Evolutionary conservation across 2,113 vertebrate genomes (phyloP).

Genomic region (Menura novaehollandiae): DNA sequence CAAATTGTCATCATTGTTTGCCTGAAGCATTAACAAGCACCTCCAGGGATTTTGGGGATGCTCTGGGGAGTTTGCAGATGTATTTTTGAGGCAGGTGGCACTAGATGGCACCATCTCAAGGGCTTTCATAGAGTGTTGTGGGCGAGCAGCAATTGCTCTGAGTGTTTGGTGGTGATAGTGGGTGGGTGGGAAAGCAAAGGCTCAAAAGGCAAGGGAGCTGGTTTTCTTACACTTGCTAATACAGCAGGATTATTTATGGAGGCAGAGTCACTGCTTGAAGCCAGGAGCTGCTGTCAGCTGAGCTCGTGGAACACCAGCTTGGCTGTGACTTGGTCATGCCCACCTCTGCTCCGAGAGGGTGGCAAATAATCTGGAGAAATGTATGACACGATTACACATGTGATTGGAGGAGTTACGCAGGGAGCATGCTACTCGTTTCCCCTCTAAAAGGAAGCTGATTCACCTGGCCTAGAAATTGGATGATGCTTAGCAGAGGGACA

Average conservation of each 20-base stretch:
- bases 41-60: background rate
- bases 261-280: background rate
- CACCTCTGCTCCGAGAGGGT: background rate
- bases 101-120: constrained; percentile 2
- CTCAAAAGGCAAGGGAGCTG: background rate
- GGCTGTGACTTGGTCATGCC: background rate
- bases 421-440: background rate
- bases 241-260: background rate
- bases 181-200: background rate
- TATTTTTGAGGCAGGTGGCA: background rate
- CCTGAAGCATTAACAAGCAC: accelerated
- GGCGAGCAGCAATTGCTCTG: background rate
- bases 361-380: background rate
- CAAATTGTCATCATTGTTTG: background rate
- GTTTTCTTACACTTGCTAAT: background rate
- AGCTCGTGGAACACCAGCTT: background rate
- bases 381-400: background rate
- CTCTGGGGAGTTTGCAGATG: background rate
- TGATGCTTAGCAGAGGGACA: background rate
- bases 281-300: background rate
- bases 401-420: background rate
- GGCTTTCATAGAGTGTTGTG: background rate
- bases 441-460: background rate
- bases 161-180: background rate
- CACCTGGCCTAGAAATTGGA: background rate